Percentiles rank a stretch among this genome's conserved stretches.
Conservation (phyloP, 2,888 invertebrate genomes). For the Magallana nippona region DNA sequence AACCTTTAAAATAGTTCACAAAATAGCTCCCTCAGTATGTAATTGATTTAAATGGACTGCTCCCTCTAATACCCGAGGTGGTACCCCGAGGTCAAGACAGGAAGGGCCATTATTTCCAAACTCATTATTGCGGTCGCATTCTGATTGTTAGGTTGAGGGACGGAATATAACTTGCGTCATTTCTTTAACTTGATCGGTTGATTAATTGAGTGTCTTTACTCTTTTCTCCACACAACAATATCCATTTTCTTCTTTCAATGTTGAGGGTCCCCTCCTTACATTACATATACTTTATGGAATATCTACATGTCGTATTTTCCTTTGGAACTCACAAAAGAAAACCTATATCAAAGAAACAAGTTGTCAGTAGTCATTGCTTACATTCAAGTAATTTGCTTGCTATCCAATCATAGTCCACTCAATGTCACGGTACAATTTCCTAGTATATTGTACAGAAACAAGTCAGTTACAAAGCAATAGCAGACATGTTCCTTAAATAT, state of each 20-base stretch:
- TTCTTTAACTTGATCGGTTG: neutral
- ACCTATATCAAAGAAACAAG: too few species aligned
- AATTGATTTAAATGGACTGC: slow-evolving; percentile 12
- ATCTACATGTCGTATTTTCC: neutral
- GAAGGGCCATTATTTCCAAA: neutral
- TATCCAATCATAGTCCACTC: too few species aligned
- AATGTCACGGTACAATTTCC: too few species aligned
- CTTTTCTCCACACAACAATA: slow-evolving; percentile 15
- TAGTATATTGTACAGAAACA: too few species aligned
- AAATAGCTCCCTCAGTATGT: neutral
- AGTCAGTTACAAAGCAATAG: too few species aligned
- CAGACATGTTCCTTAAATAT: neutral
- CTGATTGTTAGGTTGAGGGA: neutral
- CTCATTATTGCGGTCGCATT: neutral
- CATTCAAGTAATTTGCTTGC: too few species aligned
- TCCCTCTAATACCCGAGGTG: slow-evolving; percentile 21
- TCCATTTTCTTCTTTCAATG: slow-evolving; percentile 15
- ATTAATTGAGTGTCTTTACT: slow-evolving; percentile 6
- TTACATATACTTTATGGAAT: neutral
- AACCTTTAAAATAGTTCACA: slow-evolving; percentile 16
- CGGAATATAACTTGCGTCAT: slow-evolving; percentile 7
- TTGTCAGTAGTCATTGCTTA: too few species aligned
- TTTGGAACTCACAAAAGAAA: neutral
- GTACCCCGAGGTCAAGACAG: neutral
- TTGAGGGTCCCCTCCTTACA: neutral